Base-by-base conservation (phyloP, 2,797 vertebrate genomes). In the Enteromius radiatus region DNA sequence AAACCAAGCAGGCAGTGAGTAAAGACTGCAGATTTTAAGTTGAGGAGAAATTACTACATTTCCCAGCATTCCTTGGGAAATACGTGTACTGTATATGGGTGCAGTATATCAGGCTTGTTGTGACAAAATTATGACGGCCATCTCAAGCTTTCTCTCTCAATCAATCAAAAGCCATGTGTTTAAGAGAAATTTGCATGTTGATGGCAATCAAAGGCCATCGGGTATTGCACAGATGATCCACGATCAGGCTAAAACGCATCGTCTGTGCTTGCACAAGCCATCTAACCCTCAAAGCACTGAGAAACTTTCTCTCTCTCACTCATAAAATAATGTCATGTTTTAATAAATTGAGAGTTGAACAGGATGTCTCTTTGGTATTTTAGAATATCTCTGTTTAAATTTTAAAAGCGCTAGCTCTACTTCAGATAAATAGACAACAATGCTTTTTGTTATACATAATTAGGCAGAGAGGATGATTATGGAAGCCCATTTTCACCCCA, bases 131-230 rank as follows among this genome's bases (percentile, higher is more conserved):
- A 68, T 78, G 69, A 85, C 49, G 65, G 76, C 83, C 79, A 90
- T 83, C 89, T 88, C 90, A 76, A 86, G 88, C 84, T 85, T 83
- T 91, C 87, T 92, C 87, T 92, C 89, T 92, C 41, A 84, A 87
- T 90, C 59, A 86, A 88, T 87, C 83, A 69, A 75, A 93, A 92
- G 92, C 92, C 92, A 92, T 93, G 88, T 91, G 90, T 85, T 86
- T 88, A 87, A 87, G 83, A 87, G 85, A 91, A 92, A 92, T 94
- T 90, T 89, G 59, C 86, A 87, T 87, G 86, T 87, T 87, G 78
- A 88, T 76, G 88, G 86, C 73, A 82, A 84, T 89, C 85, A 70
- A 52, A 81, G 26, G 67, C 21, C 43, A 33, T 61, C 21, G 43
- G 75, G 65, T 69, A 43, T 80, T 75, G 28, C 71, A 76, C 33